Evolutionary conservation across 2,797 vertebrate species (phyloP).

Genomic region (Crypturellus tataupa): DNA sequence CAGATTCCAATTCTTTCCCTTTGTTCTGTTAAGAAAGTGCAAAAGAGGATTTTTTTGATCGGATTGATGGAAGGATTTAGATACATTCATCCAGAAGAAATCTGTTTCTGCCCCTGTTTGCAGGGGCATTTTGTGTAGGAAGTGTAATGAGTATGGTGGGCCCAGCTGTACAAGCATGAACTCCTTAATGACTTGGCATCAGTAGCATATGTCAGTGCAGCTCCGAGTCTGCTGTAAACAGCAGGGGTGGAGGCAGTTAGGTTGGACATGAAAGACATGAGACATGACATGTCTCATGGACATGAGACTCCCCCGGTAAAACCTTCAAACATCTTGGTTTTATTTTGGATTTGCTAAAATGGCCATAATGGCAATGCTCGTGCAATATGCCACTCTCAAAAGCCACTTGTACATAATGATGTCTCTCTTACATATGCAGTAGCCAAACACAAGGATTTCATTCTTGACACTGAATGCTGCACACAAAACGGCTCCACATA

Average conservation of each 20-base stretch:
- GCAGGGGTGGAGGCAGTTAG: not conserved
- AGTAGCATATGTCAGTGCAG: not conserved
- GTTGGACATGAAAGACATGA: not conserved
- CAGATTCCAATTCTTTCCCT: not conserved
- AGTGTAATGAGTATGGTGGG: not conserved
- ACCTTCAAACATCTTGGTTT: not conserved
- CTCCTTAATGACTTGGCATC: not conserved
- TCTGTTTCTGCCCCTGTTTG: not conserved
- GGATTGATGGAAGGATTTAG: not conserved
- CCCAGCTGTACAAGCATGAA: not conserved
- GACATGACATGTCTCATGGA: too few relatives aligned
- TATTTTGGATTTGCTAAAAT: not conserved
- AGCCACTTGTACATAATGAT: not conserved
- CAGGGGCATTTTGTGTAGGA: not conserved
- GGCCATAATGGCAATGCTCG: not conserved
- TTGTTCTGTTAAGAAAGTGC: not conserved
- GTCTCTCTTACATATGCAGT: conserved; percentile 23
- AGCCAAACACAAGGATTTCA: conserved; percentile 29
- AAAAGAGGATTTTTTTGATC: not conserved
- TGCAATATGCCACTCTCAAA: not conserved
- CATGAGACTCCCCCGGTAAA: not conserved
- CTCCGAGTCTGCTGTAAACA: not conserved
- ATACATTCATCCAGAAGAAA: not conserved
- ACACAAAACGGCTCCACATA: conserved; percentile 57
- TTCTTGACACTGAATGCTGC: conserved; percentile 36